Evolutionary conservation across 2,797 vertebrate species (phyloP).

Genomic region (Dipus sagitta): DNA sequence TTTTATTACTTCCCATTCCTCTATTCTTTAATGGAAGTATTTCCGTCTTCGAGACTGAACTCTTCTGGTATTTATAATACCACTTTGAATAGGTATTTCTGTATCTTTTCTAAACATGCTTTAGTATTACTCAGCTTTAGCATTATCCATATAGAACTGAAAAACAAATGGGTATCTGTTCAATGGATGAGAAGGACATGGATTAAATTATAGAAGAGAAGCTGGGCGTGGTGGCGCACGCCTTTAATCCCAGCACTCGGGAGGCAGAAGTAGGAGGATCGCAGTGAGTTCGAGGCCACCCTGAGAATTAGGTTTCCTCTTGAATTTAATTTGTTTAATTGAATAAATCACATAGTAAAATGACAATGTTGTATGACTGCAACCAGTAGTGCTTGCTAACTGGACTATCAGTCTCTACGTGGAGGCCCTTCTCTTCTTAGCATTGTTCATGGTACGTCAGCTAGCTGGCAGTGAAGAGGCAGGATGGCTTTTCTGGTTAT

Average conservation of each 20-base stretch:
- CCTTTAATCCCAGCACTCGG: too few relatives aligned
- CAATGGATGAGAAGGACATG: background rate
- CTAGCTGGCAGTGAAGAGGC: background rate
- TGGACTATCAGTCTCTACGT: background rate
- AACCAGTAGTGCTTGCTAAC: background rate
- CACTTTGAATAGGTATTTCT: constrained; percentile 38
- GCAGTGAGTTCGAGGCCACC: too few relatives aligned
- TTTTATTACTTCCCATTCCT: constrained; percentile 38
- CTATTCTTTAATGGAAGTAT: constrained; percentile 48
- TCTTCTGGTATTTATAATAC: background rate
- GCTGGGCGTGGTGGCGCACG: too few relatives aligned
- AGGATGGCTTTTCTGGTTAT: background rate
- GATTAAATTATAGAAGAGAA: background rate
- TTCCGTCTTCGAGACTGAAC: background rate
- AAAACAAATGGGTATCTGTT: constrained; percentile 20
- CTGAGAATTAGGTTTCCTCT: constrained; percentile 12
- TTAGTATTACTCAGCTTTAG: background rate
- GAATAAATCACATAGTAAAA: background rate
- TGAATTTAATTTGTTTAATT: background rate
- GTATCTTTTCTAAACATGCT: constrained; percentile 32
- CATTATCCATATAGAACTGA: background rate
- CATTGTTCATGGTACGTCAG: background rate
- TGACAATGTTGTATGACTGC: background rate
- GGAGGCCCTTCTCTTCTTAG: background rate
- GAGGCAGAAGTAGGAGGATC: too few relatives aligned